These are phyloP conservation scores for Tribolium madens DNA, from an alignment of 1,140 invertebrate genomes.

Conservation along the genomic window DNA sequence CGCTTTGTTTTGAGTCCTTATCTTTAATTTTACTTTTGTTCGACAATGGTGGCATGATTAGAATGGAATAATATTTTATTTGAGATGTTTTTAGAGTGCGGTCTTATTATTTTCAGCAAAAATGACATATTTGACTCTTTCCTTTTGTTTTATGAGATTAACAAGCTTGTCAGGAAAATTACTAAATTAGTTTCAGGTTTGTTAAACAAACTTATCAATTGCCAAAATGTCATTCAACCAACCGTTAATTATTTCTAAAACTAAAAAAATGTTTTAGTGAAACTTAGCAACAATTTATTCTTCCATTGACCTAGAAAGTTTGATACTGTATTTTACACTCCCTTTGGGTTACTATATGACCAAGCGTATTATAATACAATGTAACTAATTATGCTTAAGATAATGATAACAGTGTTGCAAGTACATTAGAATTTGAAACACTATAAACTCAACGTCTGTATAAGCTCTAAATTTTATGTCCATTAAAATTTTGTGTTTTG, in stretches of 20 bases:
- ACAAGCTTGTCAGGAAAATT: background rate
- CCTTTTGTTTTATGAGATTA: background rate
- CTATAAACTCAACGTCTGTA: background rate
- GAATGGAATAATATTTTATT: conserved; percentile 20
- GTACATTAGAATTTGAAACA: background rate
- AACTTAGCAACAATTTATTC: no score
- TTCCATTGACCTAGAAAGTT: background rate
- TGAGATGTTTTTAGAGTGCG: conserved; percentile 1
- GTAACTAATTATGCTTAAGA: background rate
- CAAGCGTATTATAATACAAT: background rate
- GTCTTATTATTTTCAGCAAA: conserved; percentile 11
- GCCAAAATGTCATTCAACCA: background rate
- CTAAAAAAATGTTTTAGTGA: background rate
- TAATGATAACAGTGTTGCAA: background rate
- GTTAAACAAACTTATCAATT: background rate
- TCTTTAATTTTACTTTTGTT: conserved; percentile 29
- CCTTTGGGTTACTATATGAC: background rate
- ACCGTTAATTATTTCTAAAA: no score
- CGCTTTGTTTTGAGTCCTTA: conserved; percentile 17
- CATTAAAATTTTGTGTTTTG: background rate
- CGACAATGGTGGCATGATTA: conserved; percentile 5
- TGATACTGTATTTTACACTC: background rate
- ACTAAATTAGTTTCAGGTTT: background rate
- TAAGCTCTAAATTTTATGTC: background rate
- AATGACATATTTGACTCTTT: conserved; percentile 3